phyloP scores from a whole-genome alignment of 2,888 invertebrate genomes.

The Oasisia sp. region DNA sequence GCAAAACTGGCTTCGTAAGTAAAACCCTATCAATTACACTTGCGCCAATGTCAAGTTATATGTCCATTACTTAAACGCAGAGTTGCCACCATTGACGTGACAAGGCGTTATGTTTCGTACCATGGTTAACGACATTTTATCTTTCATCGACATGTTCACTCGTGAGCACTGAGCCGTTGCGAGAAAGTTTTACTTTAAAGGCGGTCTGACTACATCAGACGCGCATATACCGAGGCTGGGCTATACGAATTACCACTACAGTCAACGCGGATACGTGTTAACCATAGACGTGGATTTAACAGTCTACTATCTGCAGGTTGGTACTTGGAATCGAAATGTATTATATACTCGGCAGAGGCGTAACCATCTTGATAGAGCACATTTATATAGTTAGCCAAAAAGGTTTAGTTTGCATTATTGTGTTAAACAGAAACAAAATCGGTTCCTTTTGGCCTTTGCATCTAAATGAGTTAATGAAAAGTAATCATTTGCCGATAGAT shows the following conservation, averaged over 20 bases:
- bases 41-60: background rate
- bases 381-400: too few species aligned
- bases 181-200: background rate
- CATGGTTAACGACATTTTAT: too few species aligned
- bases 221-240: background rate
- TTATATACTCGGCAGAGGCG: too few species aligned
- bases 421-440: too few species aligned
- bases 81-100: background rate
- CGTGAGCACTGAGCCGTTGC: background rate
- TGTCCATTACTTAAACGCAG: background rate
- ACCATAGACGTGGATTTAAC: background rate
- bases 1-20: background rate
- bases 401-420: too few species aligned
- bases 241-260: background rate
- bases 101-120: background rate
- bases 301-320: background rate
- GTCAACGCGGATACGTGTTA: background rate
- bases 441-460: too few species aligned
- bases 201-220: background rate
- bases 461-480: too few species aligned
- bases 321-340: background rate
- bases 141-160: background rate
- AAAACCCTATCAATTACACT: background rate
- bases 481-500: too few species aligned
- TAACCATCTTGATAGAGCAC: too few species aligned